Percentiles rank a stretch among this genome's conserved stretches.
Conservation (phyloP, 2,797 vertebrate species). For the Gallirallus australis region DNA sequence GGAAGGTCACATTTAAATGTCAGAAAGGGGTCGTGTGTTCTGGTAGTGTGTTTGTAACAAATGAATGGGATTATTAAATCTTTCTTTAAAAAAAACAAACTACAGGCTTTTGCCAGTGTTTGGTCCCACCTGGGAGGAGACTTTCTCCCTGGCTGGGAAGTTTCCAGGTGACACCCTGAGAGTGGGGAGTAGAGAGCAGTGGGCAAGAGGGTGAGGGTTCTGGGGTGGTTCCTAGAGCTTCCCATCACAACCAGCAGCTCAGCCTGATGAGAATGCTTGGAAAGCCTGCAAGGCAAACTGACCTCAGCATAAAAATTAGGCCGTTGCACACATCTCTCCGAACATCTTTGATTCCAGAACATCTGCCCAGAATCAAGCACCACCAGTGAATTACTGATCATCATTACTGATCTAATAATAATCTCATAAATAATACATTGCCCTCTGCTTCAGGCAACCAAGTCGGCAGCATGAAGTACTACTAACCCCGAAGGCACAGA, state of each 20-base stretch:
- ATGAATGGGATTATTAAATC: background rate
- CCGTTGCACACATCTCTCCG: background rate
- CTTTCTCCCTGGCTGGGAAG: background rate
- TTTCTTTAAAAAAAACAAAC: background rate
- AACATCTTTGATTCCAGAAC: constrained; percentile 59
- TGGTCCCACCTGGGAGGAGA: background rate
- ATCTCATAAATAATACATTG: constrained; percentile 62
- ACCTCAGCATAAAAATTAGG: background rate
- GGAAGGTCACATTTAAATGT: constrained; percentile 45
- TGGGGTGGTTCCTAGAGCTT: background rate
- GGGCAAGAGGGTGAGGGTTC: background rate
- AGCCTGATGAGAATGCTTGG: background rate
- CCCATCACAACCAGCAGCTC: background rate
- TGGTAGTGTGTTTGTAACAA: background rate
- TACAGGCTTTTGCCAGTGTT: background rate
- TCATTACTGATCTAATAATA: constrained; percentile 67
- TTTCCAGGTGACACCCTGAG: background rate
- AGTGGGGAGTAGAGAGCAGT: background rate
- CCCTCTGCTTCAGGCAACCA: constrained; percentile 50
- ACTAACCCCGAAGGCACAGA: constrained; percentile 33
- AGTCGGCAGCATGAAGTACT: constrained; percentile 16
- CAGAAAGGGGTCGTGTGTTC: background rate
- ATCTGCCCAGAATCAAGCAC: constrained; percentile 56
- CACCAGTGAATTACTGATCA: constrained; percentile 63
- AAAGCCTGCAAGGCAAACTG: background rate